Evolutionary conservation across 1,140 invertebrate species (phyloP), one percentile per base, ranked within the genome.

Genomic region (Pomacea maculata): DNA sequence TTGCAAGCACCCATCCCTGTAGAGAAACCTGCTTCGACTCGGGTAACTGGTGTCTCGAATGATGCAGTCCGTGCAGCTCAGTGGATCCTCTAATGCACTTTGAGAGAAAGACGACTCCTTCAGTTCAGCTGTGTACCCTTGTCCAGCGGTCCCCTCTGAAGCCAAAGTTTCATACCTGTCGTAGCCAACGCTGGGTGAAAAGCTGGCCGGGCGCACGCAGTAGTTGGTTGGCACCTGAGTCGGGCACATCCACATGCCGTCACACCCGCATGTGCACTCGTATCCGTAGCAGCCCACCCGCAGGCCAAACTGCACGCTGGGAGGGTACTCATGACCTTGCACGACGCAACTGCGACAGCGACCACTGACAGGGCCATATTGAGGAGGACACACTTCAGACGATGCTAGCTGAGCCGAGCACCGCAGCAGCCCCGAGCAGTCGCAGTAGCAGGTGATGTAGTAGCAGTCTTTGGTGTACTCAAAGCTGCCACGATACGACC

Each of bases 181-280:
- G 1, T 54, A 17, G 45, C 29, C 63, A 14, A 67, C 55, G 45
- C 19, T 68, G 61, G 71, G 5, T 0, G 64, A 11, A 65, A 65
- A 21, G 19, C 21, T 71, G 65, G 77, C 72, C 15, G 71, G 79
- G 34, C 45, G 57, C 73, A 75, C 79, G 54, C 80, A 81, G 34
- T 77, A 63, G 73, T 81, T 81, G 25, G 63, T 74, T 21, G 80
- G 82, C 63, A 77, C 25, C 52, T 84, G 81, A 4, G 81, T 25
- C 0, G 85, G 85, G 65, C 87, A 88, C 25, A 80, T 73, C 75
- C 82, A 88, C 0, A 65, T 72, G 0, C 84, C 85, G 80, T 86
- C 82, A 77, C 86, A 86, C 9, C 78, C 83, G 68, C 87, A 88
- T 3, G 78, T 54, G 78, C 87, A 88, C 21, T 75, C 65, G 78